Percentiles rank a stretch among this genome's conserved stretches.
Conservation (phyloP, 2,113 vertebrate species). For the Crotalus helleri region DNA sequence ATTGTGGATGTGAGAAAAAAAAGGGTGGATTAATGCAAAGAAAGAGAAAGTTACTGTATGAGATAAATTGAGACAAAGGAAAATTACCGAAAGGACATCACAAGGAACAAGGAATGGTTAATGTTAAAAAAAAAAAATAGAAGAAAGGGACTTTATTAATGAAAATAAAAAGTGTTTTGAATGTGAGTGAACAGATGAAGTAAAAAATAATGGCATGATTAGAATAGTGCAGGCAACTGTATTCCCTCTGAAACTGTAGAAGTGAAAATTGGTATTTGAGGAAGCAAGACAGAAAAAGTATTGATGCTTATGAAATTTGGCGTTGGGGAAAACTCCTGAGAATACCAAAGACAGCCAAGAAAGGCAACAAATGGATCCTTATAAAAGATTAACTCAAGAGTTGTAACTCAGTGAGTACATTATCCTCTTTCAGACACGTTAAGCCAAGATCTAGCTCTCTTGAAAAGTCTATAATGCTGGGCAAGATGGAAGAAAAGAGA, state of each 20-base stretch:
- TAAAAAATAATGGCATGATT: not conserved
- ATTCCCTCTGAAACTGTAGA: not conserved
- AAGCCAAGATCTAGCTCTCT: not conserved
- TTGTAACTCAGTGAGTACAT: not conserved
- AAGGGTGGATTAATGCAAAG: not conserved
- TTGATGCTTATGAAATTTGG: not conserved
- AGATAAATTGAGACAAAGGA: not conserved
- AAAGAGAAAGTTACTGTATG: not conserved
- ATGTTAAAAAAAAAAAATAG: not conserved
- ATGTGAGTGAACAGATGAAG: not conserved
- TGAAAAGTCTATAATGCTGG: not conserved
- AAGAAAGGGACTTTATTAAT: not conserved
- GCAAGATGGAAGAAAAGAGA: not conserved
- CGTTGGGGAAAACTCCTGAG: not conserved
- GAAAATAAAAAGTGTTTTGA: not conserved
- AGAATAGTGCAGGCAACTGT: not conserved
- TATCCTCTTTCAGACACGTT: not conserved
- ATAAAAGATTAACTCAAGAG: not conserved
- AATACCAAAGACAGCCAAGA: not conserved
- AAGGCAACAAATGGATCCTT: not conserved
- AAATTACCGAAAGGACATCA: not conserved
- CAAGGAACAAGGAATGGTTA: not conserved
- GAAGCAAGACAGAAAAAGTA: not conserved
- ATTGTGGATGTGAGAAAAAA: not conserved
- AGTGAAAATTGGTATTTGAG: not conserved